phyloP scores from a whole-genome alignment of 2,113 vertebrate species.

The Rallus limicola region DNA sequence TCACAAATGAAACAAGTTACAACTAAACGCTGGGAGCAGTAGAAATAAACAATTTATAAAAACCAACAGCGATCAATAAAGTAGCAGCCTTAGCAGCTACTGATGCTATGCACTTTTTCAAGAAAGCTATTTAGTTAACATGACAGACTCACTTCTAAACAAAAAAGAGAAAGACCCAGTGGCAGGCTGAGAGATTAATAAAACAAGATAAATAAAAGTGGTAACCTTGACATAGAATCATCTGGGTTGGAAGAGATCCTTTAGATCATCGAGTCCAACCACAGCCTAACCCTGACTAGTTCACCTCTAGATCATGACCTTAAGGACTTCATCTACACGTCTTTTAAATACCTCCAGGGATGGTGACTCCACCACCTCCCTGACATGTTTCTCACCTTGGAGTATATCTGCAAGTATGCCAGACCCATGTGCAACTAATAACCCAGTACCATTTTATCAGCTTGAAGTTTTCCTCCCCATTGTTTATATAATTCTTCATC shows the following conservation, averaged over 20 bases:
- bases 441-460: background rate
- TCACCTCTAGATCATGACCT: no score
- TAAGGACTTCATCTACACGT: no score
- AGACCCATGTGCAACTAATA: background rate
- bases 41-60: slow-evolving; percentile 30
- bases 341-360: no score
- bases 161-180: background rate
- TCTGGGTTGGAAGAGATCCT: no score
- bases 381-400: background rate
- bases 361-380: no score
- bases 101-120: background rate
- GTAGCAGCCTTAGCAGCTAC: background rate
- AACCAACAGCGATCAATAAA: slow-evolving; percentile 2
- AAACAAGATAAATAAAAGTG: background rate
- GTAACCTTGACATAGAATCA: background rate
- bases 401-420: background rate
- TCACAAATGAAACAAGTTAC: slow-evolving; percentile 10
- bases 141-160: background rate
- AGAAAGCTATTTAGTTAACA: slow-evolving; percentile 3
- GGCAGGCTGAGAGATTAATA: background rate
- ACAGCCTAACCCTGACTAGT: no score
- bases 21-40: background rate
- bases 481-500: background rate
- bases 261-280: no score
- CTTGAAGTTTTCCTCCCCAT: background rate